Evolutionary conservation across 2,797 vertebrate genomes (phyloP), one percentile per base, ranked within the genome.

Genomic region (Antrozous pallidus): DNA sequence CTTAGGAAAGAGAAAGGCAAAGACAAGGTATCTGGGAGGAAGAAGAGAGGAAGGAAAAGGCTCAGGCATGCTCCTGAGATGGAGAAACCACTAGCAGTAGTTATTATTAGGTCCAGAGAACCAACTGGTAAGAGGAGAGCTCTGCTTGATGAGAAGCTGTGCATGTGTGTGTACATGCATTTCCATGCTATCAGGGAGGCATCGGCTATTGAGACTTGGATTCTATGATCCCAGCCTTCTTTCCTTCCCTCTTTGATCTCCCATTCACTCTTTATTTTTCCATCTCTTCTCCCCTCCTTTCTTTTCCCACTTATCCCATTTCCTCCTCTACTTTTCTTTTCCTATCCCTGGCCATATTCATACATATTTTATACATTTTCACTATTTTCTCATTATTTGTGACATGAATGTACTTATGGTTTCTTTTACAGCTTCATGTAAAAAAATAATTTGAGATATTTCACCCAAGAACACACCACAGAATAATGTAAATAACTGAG

Each of bases 341-440:
- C 42, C 51, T 58, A 58, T 86, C 40, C 47, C 33, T 86, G n/a
- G 22, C 22, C 14, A 13, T 11, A 49, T n/a, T 63, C 22, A 31
- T 2, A 56, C 49, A 56, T 31, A 40, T n/a, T n/a, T 67, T 86
- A 79, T 33, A 85, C 93, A 85, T 80, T 51, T 69, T n/a, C 9
- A 67, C 20, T 80, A 69, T 92, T 92, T 95, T 95, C 79, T 71
- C 74, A 85, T 54, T 67, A 67, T 89, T 92, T 90, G 49, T 91
- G 91, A 83, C 67, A 63, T 67, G n/a, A 81, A 83, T 88, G 88
- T 84, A 51, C 75, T 61, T 80, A 73, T 94, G 26, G 31, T 38
- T 47, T 31, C 78, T 83, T 94, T 92, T 86, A 88, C 47, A 70
- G 26, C 38, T 36, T 84, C 56, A 73, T 65, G 65, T 75, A 58